Evolutionary conservation across 64 coral and sea anemone genomes (phyloP).

Genomic region (Platygyra sinensis): DNA sequence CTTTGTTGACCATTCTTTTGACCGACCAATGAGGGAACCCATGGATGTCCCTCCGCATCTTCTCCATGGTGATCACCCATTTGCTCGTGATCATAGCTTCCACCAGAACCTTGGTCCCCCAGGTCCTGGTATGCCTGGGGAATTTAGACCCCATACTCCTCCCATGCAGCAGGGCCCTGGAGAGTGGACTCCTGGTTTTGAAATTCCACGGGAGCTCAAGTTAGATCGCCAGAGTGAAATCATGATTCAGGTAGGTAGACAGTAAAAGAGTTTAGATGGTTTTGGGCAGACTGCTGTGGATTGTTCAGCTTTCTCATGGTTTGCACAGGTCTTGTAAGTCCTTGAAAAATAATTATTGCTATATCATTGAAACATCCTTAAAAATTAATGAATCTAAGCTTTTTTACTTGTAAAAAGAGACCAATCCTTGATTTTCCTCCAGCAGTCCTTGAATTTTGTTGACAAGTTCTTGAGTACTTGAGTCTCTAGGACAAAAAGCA

Average conservation of each 20-base stretch:
- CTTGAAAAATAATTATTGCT: too few species aligned
- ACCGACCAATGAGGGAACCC: neutral
- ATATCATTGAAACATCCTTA: too few species aligned
- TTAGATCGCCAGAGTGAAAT: slow-evolving; percentile 77
- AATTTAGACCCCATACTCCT: slow-evolving; percentile 11
- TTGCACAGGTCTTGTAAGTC: too few species aligned
- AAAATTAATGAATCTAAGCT: too few species aligned
- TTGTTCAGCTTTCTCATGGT: too few species aligned
- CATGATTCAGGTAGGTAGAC: slow-evolving; percentile 60
- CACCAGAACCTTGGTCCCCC: slow-evolving; percentile 9
- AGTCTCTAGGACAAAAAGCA: too few species aligned
- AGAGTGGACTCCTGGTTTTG: slow-evolving; percentile 57
- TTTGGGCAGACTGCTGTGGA: too few species aligned
- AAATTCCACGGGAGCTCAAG: slow-evolving; percentile 81
- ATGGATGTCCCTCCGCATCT: neutral
- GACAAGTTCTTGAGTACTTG: too few species aligned
- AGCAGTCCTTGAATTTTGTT: too few species aligned
- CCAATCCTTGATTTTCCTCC: too few species aligned
- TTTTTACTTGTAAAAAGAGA: too few species aligned
- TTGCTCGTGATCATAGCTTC: neutral
- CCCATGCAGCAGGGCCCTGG: neutral
- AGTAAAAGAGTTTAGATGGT: too few species aligned
- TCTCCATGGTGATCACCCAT: neutral
- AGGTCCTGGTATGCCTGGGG: neutral
- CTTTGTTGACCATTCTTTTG: neutral